phyloP scores from a whole-genome alignment of 2,888 invertebrate species.

The Mythimna ferrago region DNA sequence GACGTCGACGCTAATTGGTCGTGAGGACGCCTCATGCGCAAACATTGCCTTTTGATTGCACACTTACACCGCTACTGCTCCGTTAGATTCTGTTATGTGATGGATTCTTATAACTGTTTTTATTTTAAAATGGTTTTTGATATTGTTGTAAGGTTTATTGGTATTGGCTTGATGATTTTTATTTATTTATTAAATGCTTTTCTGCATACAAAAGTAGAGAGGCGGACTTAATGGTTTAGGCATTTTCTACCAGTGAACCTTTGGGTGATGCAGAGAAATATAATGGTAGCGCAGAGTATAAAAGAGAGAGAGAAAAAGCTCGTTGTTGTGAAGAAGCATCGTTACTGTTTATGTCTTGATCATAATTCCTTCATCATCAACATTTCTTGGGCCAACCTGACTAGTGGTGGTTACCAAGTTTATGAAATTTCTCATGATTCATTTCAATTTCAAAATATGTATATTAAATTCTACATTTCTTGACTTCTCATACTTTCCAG shows the following conservation, averaged over 20 bases:
- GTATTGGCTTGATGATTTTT: not conserved
- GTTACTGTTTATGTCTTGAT: too few species aligned
- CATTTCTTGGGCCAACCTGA: not conserved
- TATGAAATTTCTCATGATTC: too few species aligned
- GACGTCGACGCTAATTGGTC: slow-evolving; percentile 85
- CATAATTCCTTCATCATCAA: not conserved
- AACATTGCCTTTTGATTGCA: slow-evolving; percentile 83
- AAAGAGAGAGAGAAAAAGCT: too few species aligned
- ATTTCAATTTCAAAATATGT: too few species aligned
- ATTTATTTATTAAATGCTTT: too few species aligned
- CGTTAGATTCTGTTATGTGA: slow-evolving; percentile 48
- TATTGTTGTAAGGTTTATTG: slow-evolving; percentile 7
- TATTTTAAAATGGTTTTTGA: slow-evolving; percentile 20
- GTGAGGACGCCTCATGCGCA: slow-evolving; percentile 80
- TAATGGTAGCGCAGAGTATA: too few species aligned
- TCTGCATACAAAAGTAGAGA: too few species aligned
- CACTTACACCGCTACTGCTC: slow-evolving; percentile 62
- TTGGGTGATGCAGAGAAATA: too few species aligned
- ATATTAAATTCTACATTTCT: not conserved
- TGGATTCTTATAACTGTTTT: slow-evolving; percentile 33
- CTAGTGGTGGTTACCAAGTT: not conserved
- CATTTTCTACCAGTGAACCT: too few species aligned
- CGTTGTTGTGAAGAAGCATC: too few species aligned
- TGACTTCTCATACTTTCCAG: too few species aligned
- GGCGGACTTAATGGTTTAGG: too few species aligned